Evolutionary conservation across 2,888 invertebrate species (phyloP).

Genomic region (Lypha dubia): DNA sequence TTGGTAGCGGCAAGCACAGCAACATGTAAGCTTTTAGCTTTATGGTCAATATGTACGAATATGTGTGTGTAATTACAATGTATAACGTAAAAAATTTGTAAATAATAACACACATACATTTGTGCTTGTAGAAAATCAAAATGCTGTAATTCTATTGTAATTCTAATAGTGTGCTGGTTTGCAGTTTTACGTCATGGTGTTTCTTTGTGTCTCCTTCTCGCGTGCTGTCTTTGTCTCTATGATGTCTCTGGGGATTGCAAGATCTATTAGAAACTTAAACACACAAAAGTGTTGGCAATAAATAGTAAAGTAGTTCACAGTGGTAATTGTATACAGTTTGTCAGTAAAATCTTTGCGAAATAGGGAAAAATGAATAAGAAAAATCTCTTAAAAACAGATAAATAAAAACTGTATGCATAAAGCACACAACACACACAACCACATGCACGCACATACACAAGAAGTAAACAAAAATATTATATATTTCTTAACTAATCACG

Average conservation of each 20-base stretch:
- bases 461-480: no score
- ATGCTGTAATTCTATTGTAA: slow-evolving; percentile 24
- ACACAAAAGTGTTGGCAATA: slow-evolving; percentile 17
- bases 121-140: background rate
- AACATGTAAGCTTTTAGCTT: slow-evolving; percentile 20
- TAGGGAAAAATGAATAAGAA: background rate
- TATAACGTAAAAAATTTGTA: background rate
- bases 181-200: slow-evolving; percentile 26
- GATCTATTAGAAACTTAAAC: slow-evolving; percentile 36
- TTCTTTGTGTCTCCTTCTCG: slow-evolving; percentile 15
- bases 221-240: background rate
- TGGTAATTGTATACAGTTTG: slow-evolving; percentile 5
- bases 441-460: no score
- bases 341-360: background rate
- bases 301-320: slow-evolving; percentile 8
- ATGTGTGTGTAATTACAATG: background rate
- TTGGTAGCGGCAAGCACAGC: background rate
- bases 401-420: no score
- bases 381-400: no score
- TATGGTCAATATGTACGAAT: no score
- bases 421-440: no score
- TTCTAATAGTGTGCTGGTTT: slow-evolving; percentile 34
- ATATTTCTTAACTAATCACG: no score
- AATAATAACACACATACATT: background rate
- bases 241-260: slow-evolving; percentile 35